These are phyloP conservation scores for Trachymyrmex septentrionalis DNA, from an alignment of 1,140 invertebrate genomes.

Conservation along the genomic window DNA sequence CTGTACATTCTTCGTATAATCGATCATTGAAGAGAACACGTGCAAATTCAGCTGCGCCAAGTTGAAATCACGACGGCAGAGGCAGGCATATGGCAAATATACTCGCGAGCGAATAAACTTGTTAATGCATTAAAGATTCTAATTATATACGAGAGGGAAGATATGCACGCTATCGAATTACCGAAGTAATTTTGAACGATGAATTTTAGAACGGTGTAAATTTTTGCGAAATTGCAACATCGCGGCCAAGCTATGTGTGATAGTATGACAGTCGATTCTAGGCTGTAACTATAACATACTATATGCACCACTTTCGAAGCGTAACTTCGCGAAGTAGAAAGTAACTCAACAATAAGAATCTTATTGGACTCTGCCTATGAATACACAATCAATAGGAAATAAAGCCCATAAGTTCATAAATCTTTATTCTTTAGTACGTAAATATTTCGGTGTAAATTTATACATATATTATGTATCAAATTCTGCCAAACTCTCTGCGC, in stretches of 20 bases:
- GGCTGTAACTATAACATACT: too few species aligned
- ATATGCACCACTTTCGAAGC: not conserved
- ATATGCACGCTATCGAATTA: not conserved
- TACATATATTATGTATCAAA: too few species aligned
- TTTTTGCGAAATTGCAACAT: conserved; percentile 20
- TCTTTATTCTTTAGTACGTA: too few species aligned
- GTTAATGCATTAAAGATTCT: conserved; percentile 36
- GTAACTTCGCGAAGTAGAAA: conserved; percentile 4
- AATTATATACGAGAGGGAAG: conserved; percentile 11
- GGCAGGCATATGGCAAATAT: not conserved
- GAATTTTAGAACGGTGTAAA: conserved; percentile 36
- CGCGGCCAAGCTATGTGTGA: conserved; percentile 6
- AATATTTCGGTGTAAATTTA: too few species aligned
- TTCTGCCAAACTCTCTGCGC: too few species aligned
- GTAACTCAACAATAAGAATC: not conserved
- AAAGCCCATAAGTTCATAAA: too few species aligned
- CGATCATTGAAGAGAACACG: conserved; percentile 22
- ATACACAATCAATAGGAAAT: too few species aligned
- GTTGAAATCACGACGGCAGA: conserved; percentile 16
- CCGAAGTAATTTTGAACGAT: not conserved
- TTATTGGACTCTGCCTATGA: too few species aligned
- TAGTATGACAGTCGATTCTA: conserved; percentile 9
- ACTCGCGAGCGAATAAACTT: conserved; percentile 39
- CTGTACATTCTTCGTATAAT: not conserved
- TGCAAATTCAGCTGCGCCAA: not conserved